Evolutionary conservation across 2,888 invertebrate genomes (phyloP).

Genomic region (Sinohyriopsis cumingii): DNA sequence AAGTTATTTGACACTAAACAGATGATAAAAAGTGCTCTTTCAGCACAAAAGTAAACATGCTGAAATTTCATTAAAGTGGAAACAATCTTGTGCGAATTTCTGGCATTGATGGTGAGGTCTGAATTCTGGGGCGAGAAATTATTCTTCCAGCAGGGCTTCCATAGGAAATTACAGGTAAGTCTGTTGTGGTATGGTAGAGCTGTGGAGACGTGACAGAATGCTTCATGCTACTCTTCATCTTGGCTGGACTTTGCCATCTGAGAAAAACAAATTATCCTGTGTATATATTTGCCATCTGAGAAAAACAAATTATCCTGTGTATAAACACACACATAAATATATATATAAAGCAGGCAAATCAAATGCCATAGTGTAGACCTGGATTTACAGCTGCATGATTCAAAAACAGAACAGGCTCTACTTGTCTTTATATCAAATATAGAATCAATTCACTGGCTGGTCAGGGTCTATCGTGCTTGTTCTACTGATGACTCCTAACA

Average conservation of each 20-base stretch:
- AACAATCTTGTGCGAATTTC: slow-evolving; percentile 24
- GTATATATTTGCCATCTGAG: slow-evolving; percentile 54
- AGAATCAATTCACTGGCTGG: too few species aligned
- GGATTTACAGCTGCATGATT: neutral
- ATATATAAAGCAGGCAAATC: slow-evolving; percentile 3
- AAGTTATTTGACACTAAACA: too few species aligned
- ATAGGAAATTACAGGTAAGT: slow-evolving; percentile 36
- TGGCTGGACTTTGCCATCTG: slow-evolving; percentile 61
- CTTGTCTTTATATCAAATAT: too few species aligned
- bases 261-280: slow-evolving; percentile 4
- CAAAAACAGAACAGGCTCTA: neutral
- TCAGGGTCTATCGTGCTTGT: too few species aligned
- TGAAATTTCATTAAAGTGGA: slow-evolving; percentile 6
- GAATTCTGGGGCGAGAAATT: slow-evolving; percentile 12
- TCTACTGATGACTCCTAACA: too few species aligned
- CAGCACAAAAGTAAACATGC: neutral
- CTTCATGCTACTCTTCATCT: slow-evolving; percentile 27
- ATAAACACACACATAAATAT: neutral
- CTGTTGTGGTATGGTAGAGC: slow-evolving; percentile 22
- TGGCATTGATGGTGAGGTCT: slow-evolving; percentile 22
- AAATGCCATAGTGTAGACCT: neutral
- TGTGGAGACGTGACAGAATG: slow-evolving; percentile 32
- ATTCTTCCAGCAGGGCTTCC: slow-evolving; percentile 32
- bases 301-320: slow-evolving; percentile 2
- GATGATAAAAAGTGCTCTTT: too few species aligned